A percentile compares a stretch with the other conserved stretches of the same genome.
phyloP scores from a whole-genome alignment of 2,797 vertebrate genomes.

The Dryobates pubescens region DNA sequence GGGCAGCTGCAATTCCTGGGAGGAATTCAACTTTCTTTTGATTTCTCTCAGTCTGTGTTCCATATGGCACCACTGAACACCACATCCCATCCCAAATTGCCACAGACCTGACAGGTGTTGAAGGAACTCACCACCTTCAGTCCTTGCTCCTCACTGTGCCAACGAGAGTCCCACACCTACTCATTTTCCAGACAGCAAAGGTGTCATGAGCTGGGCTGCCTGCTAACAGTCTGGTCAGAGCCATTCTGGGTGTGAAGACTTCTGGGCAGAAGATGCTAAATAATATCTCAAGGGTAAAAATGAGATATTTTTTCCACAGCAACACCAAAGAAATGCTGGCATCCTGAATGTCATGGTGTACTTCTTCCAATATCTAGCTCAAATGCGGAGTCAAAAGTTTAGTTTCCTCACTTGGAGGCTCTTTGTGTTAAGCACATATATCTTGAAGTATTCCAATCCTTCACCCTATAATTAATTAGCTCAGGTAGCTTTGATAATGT shows the following conservation, averaged over 20 bases:
- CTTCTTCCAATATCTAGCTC: slow-evolving; percentile 23
- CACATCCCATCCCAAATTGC: background rate
- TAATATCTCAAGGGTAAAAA: background rate
- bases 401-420: background rate
- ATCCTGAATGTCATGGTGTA: background rate
- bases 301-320: background rate
- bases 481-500: slow-evolving; percentile 62
- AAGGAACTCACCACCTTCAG: slow-evolving; percentile 20
- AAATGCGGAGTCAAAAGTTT: background rate
- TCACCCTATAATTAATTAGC: slow-evolving; percentile 66
- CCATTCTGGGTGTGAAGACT: background rate
- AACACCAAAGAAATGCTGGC: background rate
- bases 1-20: background rate
- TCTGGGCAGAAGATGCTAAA: background rate
- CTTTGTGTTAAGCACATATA: slow-evolving; percentile 2
- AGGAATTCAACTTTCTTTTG: background rate
- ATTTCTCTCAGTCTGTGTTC: slow-evolving; percentile 4
- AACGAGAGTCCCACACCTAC: background rate
- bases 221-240: background rate
- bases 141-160: background rate
- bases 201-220: background rate
- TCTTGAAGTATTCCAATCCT: slow-evolving; percentile 49
- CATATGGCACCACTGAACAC: background rate
- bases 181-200: background rate
- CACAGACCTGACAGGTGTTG: background rate